Evolutionary conservation across 2,888 invertebrate species (phyloP), one percentile per base, ranked within the genome.

Genomic region (Arrhopalites spinosus): DNA sequence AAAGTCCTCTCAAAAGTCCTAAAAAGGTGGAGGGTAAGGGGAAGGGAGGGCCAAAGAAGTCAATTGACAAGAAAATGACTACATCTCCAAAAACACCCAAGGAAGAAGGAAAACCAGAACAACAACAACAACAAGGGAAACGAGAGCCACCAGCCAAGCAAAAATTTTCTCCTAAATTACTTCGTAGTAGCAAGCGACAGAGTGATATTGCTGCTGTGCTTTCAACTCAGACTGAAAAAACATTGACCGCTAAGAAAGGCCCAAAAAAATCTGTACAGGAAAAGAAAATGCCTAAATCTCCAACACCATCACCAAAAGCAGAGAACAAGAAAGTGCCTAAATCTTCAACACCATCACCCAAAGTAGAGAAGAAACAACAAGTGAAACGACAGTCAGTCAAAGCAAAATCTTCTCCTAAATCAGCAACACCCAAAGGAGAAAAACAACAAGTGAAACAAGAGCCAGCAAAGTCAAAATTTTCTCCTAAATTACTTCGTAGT

Each of bases 121-220:
- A 45, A 45, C 47, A 8, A n/a, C n/a, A n/a, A n/a, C n/a, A n/a
- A n/a, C n/a, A n/a, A n/a, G n/a, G n/a, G n/a, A n/a, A n/a, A n/a
- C n/a, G n/a, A n/a, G n/a, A n/a, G n/a, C 45, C 20, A 20, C 8
- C 15, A 67, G n/a, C 3, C 20, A 43, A 76, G 23, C 53, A 76
- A 30, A 79, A 76, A 47, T 36, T 76, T 17, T 79, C 79, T 1
- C 79, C 79, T 29, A 79, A 77, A 68, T 15, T 74, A 8, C 27
- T 77, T 2, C 27, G 77, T 61, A 78, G 76, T 64, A 25, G 78
- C 23, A 79, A n/a, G n/a, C n/a, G n/a, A n/a, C n/a, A n/a, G n/a
- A n/a, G n/a, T n/a, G 27, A 43, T 5, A 11, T 63, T 7, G 27
- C 63, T 25, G 17, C 63, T 23, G 11, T n/a, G n/a, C n/a, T n/a